Conservation (phyloP, 2,797 vertebrate genomes). For the Nyctibius grandis region DNA sequence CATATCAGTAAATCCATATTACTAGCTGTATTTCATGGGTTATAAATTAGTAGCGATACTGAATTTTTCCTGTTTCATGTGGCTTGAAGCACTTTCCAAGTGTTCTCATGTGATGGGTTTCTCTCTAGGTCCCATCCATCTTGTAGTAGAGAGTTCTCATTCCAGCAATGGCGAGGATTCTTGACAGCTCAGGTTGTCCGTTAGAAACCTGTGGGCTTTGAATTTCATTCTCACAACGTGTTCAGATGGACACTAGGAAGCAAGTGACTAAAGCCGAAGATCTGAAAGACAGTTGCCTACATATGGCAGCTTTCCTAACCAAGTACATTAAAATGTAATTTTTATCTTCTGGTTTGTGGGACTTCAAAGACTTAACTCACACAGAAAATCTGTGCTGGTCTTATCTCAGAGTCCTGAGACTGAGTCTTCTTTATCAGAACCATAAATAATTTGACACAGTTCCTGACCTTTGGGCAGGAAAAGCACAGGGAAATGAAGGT, state of each 20-base stretch:
- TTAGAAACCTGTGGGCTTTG: neutral
- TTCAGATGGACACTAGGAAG: neutral
- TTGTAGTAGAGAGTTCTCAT: neutral
- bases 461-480: slow-evolving; percentile 13
- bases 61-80: neutral
- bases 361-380: slow-evolving; percentile 20
- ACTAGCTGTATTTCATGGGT: neutral
- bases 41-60: slow-evolving; percentile 6
- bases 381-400: neutral
- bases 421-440: slow-evolving; percentile 15
- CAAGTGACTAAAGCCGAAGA: neutral
- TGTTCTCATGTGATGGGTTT: neutral
- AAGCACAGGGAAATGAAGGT: neutral
- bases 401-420: slow-evolving; percentile 21
- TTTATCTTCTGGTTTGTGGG: neutral
- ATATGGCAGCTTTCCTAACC: neutral
- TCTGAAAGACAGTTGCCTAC: neutral
- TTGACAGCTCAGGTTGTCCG: neutral
- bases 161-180: neutral
- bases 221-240: neutral
- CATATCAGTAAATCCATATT: neutral
- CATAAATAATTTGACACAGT: slow-evolving; percentile 34
- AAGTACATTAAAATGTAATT: neutral
- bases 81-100: neutral
- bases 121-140: neutral